phyloP scores from a whole-genome alignment of 2,888 invertebrate species.

The Hylaea fasciaria region DNA sequence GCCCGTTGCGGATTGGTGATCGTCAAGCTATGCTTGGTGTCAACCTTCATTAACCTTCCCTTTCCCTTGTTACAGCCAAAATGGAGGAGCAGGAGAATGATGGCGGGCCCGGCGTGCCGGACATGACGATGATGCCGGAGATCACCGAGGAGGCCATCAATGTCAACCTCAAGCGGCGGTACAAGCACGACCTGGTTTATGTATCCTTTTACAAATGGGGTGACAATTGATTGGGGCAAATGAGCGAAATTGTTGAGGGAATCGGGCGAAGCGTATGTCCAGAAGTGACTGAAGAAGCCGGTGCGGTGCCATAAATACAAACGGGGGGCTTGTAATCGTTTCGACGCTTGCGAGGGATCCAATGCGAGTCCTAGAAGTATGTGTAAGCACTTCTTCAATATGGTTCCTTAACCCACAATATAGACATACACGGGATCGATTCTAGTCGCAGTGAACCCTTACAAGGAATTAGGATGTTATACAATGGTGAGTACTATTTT shows the following conservation, averaged over 20 bases:
- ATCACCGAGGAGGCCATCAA: slow-evolving; percentile 96
- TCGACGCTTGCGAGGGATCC: too few relatives aligned
- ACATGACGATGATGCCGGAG: slow-evolving; percentile 96
- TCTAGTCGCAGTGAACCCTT: slow-evolving; percentile 96
- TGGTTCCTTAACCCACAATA: slow-evolving; percentile 80
- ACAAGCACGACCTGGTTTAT: slow-evolving; percentile 93
- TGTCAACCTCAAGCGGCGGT: slow-evolving; percentile 92
- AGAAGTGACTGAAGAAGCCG: too few relatives aligned
- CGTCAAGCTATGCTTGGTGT: too few relatives aligned
- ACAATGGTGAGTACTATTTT: slow-evolving; percentile 88
- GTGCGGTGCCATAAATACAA: too few relatives aligned
- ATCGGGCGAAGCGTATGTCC: too few relatives aligned
- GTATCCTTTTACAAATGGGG: slow-evolving; percentile 90
- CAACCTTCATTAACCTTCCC: neutral
- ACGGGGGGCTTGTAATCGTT: too few relatives aligned
- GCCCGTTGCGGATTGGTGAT: too few relatives aligned
- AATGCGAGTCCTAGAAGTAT: too few relatives aligned
- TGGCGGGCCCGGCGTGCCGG: slow-evolving; percentile 91
- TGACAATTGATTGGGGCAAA: neutral
- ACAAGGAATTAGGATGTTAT: slow-evolving; percentile 95
- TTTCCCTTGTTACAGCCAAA: slow-evolving; percentile 59
- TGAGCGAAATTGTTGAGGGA: neutral
- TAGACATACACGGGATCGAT: slow-evolving; percentile 97
- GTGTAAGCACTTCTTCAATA: too few relatives aligned
- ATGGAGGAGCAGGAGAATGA: slow-evolving; percentile 78